Conservation (phyloP, 2,888 invertebrate species). For the Tachina fera region DNA sequence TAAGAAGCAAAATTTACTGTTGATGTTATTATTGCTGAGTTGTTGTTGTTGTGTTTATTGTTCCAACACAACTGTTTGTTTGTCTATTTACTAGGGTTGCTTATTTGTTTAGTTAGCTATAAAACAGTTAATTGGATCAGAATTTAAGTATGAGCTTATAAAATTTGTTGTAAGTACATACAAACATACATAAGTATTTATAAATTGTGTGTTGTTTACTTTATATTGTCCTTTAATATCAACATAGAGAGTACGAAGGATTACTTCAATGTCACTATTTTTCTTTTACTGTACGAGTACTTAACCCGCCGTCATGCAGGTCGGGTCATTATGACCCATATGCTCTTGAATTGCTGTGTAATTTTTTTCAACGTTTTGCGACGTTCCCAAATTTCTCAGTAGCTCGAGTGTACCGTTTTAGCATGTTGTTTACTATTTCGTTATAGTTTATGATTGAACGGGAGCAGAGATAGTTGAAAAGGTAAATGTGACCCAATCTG, state of each 20-base stretch:
- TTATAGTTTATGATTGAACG: too few relatives aligned
- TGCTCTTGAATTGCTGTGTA: too few relatives aligned
- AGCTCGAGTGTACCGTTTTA: too few relatives aligned
- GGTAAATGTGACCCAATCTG: too few relatives aligned
- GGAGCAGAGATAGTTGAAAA: too few relatives aligned
- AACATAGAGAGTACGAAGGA: too few relatives aligned
- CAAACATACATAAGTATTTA: too few relatives aligned
- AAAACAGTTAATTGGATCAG: constrained; percentile 64
- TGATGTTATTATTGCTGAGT: constrained; percentile 23
- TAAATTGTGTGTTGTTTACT: not conserved
- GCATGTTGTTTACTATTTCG: too few relatives aligned
- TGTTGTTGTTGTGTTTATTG: constrained; percentile 33
- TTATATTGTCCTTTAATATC: not conserved
- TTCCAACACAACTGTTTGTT: not conserved
- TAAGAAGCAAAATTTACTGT: constrained; percentile 39
- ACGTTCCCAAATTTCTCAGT: too few relatives aligned
- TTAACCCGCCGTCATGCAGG: too few relatives aligned
- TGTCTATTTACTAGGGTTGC: constrained; percentile 4
- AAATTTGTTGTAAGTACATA: constrained; percentile 5
- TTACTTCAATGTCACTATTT: not conserved
- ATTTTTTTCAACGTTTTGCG: too few relatives aligned
- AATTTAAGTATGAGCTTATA: constrained; percentile 26
- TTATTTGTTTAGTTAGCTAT: constrained; percentile 50
- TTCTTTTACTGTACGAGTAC: not conserved
- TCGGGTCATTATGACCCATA: too few relatives aligned